These are phyloP conservation scores for Oreochromis aureus DNA, from an alignment of 2,113 vertebrate species.

Conservation along the genomic window DNA sequence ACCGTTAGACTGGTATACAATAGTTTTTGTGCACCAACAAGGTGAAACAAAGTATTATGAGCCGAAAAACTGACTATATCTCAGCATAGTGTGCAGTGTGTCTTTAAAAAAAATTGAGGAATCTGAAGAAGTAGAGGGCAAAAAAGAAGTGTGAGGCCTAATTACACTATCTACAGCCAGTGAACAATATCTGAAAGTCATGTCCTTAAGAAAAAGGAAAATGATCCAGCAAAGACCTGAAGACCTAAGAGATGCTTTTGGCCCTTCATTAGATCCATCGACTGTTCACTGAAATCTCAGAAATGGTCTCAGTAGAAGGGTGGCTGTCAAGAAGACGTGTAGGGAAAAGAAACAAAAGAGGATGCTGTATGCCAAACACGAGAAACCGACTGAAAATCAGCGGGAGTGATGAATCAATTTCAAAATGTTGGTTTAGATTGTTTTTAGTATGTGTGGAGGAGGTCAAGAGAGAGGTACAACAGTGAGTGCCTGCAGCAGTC, in stretches of 20 bases:
- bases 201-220: background rate
- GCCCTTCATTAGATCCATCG: background rate
- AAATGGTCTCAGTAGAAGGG: background rate
- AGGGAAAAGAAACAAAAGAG: background rate
- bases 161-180: background rate
- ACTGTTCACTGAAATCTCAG: background rate
- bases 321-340: background rate
- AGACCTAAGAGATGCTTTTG: background rate
- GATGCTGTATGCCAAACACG: background rate
- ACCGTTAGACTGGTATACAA: background rate
- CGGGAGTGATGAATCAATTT: background rate
- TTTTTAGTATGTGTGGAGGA: background rate
- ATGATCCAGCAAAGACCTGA: background rate
- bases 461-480: background rate
- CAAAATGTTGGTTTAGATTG: background rate
- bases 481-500: background rate
- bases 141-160: background rate
- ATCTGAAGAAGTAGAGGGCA: background rate
- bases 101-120: background rate
- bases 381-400: background rate
- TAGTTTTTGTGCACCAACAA: background rate
- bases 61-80: background rate
- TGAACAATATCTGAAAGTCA: background rate
- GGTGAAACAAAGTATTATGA: background rate
- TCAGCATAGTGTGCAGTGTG: background rate